These are phyloP conservation scores for Stenodema calcarata DNA, from an alignment of 2,888 invertebrate species.

Conservation along the genomic window DNA sequence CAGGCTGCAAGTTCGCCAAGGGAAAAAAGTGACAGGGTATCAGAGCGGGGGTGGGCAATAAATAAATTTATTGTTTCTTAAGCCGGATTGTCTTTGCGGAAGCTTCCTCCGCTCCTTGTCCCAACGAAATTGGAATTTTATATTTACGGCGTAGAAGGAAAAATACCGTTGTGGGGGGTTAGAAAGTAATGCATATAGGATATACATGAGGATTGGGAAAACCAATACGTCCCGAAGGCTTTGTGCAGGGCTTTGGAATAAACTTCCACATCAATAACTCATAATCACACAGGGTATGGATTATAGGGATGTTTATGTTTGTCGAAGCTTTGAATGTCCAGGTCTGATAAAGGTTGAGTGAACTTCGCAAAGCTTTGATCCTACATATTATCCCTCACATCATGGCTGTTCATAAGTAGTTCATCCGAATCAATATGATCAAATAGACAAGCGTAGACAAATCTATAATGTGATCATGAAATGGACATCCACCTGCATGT, in stretches of 20 bases:
- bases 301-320: neutral
- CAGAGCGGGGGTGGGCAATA: neutral
- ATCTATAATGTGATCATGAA: no score
- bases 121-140: conserved; percentile 3
- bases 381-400: no score
- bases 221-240: neutral
- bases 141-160: neutral
- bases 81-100: conserved; percentile 16
- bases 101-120: neutral
- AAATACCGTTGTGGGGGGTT: neutral
- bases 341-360: no score
- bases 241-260: neutral
- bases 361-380: no score
- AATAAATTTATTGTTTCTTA: conserved; percentile 42
- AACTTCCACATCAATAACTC: neutral
- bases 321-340: no score
- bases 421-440: no score
- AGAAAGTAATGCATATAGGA: neutral
- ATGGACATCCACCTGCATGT: no score
- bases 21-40: neutral
- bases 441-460: no score
- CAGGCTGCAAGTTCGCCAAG: neutral
- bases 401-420: no score
- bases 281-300: neutral
- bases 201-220: neutral